A percentile compares a stretch with the other conserved stretches of the same genome.
These are phyloP conservation scores for Pseudococcus viburni DNA, from an alignment of 2,888 invertebrate species.

Conservation along the genomic window DNA sequence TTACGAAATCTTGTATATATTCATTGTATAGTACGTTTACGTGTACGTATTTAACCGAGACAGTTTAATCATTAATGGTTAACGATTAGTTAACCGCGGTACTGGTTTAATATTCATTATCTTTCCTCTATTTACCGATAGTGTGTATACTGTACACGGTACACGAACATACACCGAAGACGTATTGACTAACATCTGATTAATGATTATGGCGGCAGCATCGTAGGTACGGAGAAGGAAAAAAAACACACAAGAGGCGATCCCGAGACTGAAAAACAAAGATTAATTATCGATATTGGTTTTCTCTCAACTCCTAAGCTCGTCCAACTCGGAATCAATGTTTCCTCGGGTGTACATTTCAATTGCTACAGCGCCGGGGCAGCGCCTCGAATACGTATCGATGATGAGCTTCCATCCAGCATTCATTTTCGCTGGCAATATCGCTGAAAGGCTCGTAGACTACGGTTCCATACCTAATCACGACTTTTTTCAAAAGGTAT, in stretches of 20 bases:
- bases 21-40: neutral
- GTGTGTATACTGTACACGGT: neutral
- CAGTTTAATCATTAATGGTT: conserved; percentile 40
- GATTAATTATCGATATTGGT: conserved; percentile 52
- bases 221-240: neutral
- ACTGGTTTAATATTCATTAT: conserved; percentile 29
- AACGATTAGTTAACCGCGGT: conserved; percentile 46
- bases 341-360: neutral
- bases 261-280: neutral
- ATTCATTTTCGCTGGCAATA: neutral
- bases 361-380: neutral
- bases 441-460: neutral
- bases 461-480: neutral
- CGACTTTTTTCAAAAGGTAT: neutral
- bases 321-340: neutral
- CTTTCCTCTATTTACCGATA: neutral
- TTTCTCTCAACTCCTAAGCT: neutral
- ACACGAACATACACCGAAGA: neutral
- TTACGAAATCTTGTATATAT: neutral
- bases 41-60: neutral
- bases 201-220: conserved; percentile 14
- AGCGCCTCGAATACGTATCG: neutral
- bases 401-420: neutral
- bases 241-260: neutral
- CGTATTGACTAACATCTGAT: conserved; percentile 41